Conservation (phyloP, 2,113 vertebrate species). For the Corythornis cristatus region DNA sequence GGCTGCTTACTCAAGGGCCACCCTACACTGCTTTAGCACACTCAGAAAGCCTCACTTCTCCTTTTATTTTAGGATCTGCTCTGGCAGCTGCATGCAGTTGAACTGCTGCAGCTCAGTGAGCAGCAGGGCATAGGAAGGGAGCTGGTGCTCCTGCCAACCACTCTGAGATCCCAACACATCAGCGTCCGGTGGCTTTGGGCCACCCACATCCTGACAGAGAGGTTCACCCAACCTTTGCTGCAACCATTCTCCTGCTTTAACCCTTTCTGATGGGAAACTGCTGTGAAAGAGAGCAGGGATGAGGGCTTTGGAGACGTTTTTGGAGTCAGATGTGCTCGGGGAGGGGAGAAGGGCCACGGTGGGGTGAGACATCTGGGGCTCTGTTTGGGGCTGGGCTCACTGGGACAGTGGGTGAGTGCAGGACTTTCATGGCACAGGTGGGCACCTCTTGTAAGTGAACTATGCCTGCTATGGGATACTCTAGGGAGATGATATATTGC, state of each 20-base stretch:
- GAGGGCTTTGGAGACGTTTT: background rate
- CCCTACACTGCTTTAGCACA: background rate
- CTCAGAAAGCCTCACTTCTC: background rate
- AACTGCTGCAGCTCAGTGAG: background rate
- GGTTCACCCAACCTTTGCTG: background rate
- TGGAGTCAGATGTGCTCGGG: fast-evolving
- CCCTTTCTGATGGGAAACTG: background rate
- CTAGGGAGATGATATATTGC: background rate
- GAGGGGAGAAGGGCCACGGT: fast-evolving
- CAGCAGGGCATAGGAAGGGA: background rate
- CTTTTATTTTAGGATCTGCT: background rate
- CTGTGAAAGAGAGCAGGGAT: background rate
- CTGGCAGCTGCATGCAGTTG: fast-evolving
- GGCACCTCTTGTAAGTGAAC: background rate
- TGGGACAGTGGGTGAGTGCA: background rate
- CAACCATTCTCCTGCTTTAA: background rate
- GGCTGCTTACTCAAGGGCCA: background rate
- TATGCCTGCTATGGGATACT: fast-evolving
- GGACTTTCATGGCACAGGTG: background rate
- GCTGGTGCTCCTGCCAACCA: background rate
- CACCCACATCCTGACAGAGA: background rate
- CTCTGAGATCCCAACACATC: background rate
- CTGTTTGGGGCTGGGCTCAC: background rate
- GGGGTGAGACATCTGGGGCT: background rate
- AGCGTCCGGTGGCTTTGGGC: background rate